Evolutionary conservation across 2,888 invertebrate species (phyloP), one percentile per base, ranked within the genome.

Genomic region (Drosophila multiciliata): DNA sequence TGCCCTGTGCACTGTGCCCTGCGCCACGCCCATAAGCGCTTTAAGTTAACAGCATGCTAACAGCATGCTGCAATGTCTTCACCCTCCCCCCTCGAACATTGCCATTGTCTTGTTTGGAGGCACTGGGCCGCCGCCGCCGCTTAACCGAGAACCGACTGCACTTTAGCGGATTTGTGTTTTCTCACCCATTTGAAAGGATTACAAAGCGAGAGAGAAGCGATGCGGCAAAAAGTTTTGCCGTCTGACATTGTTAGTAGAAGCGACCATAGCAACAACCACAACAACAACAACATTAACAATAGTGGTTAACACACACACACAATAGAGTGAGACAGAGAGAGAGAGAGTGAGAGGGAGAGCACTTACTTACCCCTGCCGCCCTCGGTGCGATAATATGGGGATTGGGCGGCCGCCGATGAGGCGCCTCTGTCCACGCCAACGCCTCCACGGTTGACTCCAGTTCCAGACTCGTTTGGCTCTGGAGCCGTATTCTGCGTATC

Each of bases 291-390:
- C 54, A 50, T 23, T 48, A 57, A 42, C 23, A 48, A 50, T 53
- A 55, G 33, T 54, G 50, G 58, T 78, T 71, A 77, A 40, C 29
- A 49, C 60, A 73, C 29, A 57, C 40, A 59, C 48, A 49, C 45
- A 15, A 35, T n/a, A 9, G 20, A 11, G 23, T 54, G 11, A 5
- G 11, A 29, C 23, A 29, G 53, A 29, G 45, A 32, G 62, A 42
- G 58, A 45, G 65, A 59, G 42, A 50, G 59, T 63, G 55, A 60
- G 67, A 59, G 65, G 40, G 87, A 92, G 94, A 93, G 94, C 95
- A 96, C 95, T 96, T 96, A 96, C 96, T 96, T 95, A 96, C 96
- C 96, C 95, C 96, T 95, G 94, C 95, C 95, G 91, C 94, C 94
- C 92, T 94, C 94, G 93, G 95, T 95, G 77, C 92, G 92, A 88